Base-by-base conservation (phyloP, 2,888 invertebrate genomes). In the Terebella lapidaria region DNA sequence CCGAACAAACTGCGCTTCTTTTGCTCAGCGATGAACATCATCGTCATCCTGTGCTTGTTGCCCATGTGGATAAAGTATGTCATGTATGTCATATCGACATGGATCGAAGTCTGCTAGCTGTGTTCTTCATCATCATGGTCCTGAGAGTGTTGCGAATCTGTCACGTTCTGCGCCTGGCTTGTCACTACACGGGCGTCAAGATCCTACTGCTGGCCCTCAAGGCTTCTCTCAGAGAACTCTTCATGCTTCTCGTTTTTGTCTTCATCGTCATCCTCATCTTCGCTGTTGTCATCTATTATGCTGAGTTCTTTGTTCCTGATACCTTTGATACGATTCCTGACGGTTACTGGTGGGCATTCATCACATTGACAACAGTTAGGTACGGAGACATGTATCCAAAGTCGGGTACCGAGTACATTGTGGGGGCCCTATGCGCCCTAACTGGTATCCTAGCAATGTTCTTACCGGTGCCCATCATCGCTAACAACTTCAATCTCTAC, bases 401-500 rank as follows among this genome's bases (percentile, higher is more conserved):
- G 2, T 68, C 70, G 1, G 57, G 63, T 1, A 45, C 62, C 3
- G 73, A 73, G 3, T 74, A 74, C 57, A 45, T 72, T 15, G 68
- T 73, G 3, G 73, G 73, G 3, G 64, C 69, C 2, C 56, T 71
- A 25, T 74, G 74, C 55, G 73, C 73, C 10, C 54, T 74, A 24
- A 70, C 70, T 15, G 74, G 74, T 20, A 65, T 74, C 29, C 57
- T 74, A 45, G 67, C 72, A 3, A 62, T 72, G 4, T 70, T 72
- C 4, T 67, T 74, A 55, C 74, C 74, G 2, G 71, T 74, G 26
- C 73, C 74, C n/a, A 71, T 74, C 54, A 74, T 74, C 42, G 73
- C 73, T 56, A 67, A 68, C 35, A 72, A 71, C 58, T 74, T 74
- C 60, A 63, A 69, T 18, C 60, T 67, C 18, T 71, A 72, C 62